These are phyloP conservation scores for Brachionus calyciflorus DNA, from an alignment of 1,140 invertebrate genomes.

Conservation along the genomic window DNA sequence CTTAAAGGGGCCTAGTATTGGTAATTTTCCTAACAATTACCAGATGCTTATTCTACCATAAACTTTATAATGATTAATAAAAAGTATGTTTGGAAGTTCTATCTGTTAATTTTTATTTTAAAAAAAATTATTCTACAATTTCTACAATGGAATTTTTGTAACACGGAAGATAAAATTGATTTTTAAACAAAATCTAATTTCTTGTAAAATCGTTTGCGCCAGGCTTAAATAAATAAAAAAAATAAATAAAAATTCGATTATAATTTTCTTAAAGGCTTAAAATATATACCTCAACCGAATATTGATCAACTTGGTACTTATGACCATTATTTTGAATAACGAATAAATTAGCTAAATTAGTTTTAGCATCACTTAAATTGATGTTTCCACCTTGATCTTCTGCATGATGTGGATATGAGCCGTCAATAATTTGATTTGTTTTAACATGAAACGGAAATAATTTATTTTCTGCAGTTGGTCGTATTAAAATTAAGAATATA, in stretches of 20 bases:
- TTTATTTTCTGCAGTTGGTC: constrained; percentile 75
- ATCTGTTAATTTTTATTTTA: too few relatives aligned
- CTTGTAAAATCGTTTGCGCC: too few relatives aligned
- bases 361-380: not conserved
- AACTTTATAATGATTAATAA: too few relatives aligned
- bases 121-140: too few relatives aligned
- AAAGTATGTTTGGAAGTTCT: too few relatives aligned
- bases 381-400: constrained; percentile 25
- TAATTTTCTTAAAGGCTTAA: not conserved
- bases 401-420: constrained; percentile 40
- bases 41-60: too few relatives aligned
- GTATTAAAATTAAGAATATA: constrained; percentile 69
- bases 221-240: too few relatives aligned
- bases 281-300: not conserved
- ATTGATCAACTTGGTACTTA: constrained; percentile 28
- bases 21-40: too few relatives aligned
- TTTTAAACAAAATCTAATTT: too few relatives aligned
- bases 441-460: constrained; percentile 82
- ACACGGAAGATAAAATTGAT: too few relatives aligned
- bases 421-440: constrained; percentile 68
- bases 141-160: too few relatives aligned
- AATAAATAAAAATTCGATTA: not conserved
- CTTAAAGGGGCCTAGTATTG: too few relatives aligned
- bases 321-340: not conserved
- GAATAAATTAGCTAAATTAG: not conserved